Percentiles rank a stretch among this genome's conserved stretches.
Conservation (phyloP, 2,888 invertebrate genomes). For the Acleris emargana region DNA sequence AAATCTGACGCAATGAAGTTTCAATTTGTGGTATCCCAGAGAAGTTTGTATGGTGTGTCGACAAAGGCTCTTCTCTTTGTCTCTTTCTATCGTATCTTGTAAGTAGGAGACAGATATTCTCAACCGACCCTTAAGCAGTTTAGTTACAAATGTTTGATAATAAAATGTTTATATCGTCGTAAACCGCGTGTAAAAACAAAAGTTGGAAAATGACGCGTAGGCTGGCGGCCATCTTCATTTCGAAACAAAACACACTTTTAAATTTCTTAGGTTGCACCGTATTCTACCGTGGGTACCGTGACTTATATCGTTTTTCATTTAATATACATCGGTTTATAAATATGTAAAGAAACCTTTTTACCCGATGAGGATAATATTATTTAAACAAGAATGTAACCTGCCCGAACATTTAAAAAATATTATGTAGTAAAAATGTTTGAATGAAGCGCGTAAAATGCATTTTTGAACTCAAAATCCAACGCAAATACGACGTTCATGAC, state of each 20-base stretch:
- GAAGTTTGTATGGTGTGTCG: too few relatives aligned
- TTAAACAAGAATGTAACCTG: slow-evolving; percentile 7
- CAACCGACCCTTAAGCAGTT: slow-evolving; percentile 3
- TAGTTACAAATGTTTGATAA: slow-evolving; percentile 28
- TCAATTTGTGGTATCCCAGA: slow-evolving; percentile 13
- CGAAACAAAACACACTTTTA: slow-evolving; percentile 52
- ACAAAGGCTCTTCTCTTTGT: neutral
- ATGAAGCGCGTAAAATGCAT: slow-evolving; percentile 6
- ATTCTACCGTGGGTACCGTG: neutral
- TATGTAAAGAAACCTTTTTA: too few relatives aligned
- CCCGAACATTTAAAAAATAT: neutral
- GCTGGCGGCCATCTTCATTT: slow-evolving; percentile 54
- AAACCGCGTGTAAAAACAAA: slow-evolving; percentile 43
- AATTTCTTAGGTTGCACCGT: slow-evolving; percentile 52
- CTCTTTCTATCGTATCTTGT: neutral
- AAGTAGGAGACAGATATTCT: neutral
- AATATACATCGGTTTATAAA: too few relatives aligned
- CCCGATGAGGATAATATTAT: neutral
- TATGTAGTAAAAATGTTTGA: neutral
- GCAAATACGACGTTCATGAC: slow-evolving; percentile 30
- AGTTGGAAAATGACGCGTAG: slow-evolving; percentile 55
- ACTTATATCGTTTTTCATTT: neutral
- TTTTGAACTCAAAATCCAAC: slow-evolving; percentile 26
- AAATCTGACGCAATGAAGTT: slow-evolving; percentile 8
- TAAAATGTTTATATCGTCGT: slow-evolving; percentile 43